Base-by-base conservation (phyloP, 1,140 invertebrate species). In the Euwallacea fornicatus region DNA sequence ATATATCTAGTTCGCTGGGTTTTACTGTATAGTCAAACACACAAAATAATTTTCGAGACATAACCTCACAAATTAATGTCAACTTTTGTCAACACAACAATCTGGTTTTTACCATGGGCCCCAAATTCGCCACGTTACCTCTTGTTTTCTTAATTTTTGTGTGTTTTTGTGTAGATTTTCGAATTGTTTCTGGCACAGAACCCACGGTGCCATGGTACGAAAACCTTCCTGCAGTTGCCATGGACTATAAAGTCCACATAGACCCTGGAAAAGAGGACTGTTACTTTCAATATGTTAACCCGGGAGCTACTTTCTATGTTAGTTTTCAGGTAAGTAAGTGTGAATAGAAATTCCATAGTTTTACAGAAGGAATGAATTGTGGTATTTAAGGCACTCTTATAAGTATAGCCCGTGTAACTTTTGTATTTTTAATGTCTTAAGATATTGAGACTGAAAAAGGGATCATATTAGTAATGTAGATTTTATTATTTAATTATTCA, bases 251-350 rank as follows among this genome's bases (percentile, higher is more conserved):
- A 86, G 91, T 97, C 13, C 93, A 96, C 81, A 90, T 97, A 67
- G 94, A 97, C 80, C 90, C 94, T 8, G 93, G 94, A 42, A 96
- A 96, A 84, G 94, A 97, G 82, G 95, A 97, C 77, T 97, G 95
- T 85, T 97, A 96, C 80, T 96, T 89, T 83, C 94, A 96, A 84
- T 95, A 92, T 85, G 93, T 96, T 60, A 92, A 95, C 78, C 89
- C 91, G 21, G 93, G 92, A 59, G 93, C 94, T n/a, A 95, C 93
- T 42, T 93, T 97, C 78, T 97, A 95, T 81, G 94, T 95, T 56
- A 94, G 93, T 75, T 95, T 95, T 83, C 94, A 96, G 86, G 94
- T 95, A 86, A 81, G 66, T 33, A 4, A 33, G 21, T 67, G 59
- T 15, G 6, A n/a, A 7, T 6, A 59, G n/a, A 6, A 15, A 6